These are phyloP conservation scores for Alca torda DNA, from an alignment of 2,797 vertebrate genomes.

Conservation along the genomic window DNA sequence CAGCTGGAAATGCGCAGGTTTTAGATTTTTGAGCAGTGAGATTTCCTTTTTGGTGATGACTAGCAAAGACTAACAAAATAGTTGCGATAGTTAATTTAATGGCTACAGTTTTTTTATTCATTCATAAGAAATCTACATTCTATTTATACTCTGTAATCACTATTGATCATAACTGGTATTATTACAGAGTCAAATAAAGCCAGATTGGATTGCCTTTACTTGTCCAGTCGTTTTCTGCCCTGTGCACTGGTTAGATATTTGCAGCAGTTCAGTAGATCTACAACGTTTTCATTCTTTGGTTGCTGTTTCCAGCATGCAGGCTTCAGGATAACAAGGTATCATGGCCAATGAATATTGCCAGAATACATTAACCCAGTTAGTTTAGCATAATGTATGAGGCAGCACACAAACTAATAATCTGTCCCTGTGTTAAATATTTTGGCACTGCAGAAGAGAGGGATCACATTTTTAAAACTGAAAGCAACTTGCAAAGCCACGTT, in stretches of 20 bases:
- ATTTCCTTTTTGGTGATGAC: slow-evolving; percentile 2
- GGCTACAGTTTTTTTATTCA: background rate
- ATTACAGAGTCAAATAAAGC: background rate
- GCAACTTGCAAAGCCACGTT: background rate
- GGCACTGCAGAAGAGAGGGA: background rate
- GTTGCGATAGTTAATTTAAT: background rate
- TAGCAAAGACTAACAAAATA: background rate
- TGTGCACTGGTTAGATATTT: background rate
- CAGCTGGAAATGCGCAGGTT: slow-evolving; percentile 2
- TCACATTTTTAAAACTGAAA: background rate
- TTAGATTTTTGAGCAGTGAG: background rate
- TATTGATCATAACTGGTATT: background rate
- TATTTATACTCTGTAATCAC: background rate
- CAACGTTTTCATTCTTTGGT: background rate
- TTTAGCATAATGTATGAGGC: slow-evolving; percentile 6
- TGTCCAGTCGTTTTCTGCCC: background rate
- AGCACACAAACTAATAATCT: background rate
- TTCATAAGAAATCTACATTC: background rate
- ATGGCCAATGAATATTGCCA: background rate
- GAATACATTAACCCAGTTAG: background rate
- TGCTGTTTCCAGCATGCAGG: background rate
- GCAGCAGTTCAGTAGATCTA: background rate
- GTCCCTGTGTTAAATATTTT: background rate
- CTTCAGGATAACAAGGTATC: background rate
- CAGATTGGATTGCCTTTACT: background rate